phyloP scores from a whole-genome alignment of 2,888 invertebrate genomes.

The Auanema sp. region DNA sequence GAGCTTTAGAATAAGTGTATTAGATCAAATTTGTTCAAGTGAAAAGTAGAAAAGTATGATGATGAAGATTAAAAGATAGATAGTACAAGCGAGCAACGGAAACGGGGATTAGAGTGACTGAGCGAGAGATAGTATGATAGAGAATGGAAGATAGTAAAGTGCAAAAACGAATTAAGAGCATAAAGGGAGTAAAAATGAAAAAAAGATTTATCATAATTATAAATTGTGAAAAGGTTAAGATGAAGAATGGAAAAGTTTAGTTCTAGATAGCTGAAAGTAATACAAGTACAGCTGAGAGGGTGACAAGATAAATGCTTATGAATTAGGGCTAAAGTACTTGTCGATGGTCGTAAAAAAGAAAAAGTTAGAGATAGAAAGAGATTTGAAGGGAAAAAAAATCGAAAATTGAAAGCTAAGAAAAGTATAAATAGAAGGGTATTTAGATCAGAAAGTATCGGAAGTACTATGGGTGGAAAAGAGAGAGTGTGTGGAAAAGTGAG shows the following conservation, averaged over 20 bases:
- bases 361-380: neutral
- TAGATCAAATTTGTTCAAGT: neutral
- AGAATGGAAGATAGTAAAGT: neutral
- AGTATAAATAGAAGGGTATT: neutral
- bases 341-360: too few species aligned
- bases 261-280: too few species aligned
- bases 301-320: too few species aligned
- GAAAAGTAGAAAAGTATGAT: neutral
- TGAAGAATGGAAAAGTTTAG: too few species aligned
- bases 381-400: neutral
- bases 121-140: too few species aligned
- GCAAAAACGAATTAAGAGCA: too few species aligned
- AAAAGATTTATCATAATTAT: too few species aligned
- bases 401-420: neutral
- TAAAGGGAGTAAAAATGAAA: too few species aligned
- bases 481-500: neutral
- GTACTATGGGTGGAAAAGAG: neutral
- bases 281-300: too few species aligned
- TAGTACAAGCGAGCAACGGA: neutral
- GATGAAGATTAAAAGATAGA: neutral
- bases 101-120: neutral
- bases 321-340: too few species aligned
- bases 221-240: too few species aligned
- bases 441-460: neutral
- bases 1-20: too few species aligned